These are phyloP conservation scores for Polymixis flavicincta DNA, from an alignment of 2,888 invertebrate species.

Conservation along the genomic window DNA sequence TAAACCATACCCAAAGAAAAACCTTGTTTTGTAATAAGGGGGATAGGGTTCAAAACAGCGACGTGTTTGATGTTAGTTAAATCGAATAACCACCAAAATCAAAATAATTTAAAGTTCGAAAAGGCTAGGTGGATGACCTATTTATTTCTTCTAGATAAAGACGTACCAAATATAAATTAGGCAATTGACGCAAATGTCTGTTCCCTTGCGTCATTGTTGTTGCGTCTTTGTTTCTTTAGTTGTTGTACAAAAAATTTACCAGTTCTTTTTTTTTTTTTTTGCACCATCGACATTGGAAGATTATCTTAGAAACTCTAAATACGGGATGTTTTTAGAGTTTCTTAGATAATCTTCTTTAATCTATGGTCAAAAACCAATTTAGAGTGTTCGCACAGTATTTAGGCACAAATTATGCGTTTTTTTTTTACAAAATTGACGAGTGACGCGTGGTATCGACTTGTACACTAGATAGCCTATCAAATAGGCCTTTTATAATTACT, in stretches of 20 bases:
- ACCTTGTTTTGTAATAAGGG: too few species aligned
- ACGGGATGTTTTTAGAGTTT: too few species aligned
- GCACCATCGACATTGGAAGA: not conserved
- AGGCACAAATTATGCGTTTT: too few species aligned
- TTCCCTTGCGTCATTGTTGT: not conserved
- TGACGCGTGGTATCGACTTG: not conserved
- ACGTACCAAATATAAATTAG: not conserved
- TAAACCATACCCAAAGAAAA: too few species aligned
- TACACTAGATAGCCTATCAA: not conserved
- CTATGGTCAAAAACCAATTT: not conserved
- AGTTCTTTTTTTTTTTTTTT: too few species aligned
- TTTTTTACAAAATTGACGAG: not conserved
- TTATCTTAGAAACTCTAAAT: not conserved
- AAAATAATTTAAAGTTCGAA: too few species aligned
- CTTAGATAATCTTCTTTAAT: too few species aligned
- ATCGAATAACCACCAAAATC: too few species aligned
- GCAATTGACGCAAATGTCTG: slow-evolving; percentile 21
- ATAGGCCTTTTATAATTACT: not conserved
- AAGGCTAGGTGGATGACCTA: too few species aligned
- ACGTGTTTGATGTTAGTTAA: too few species aligned
- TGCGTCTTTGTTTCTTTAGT: not conserved
- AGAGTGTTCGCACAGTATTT: not conserved
- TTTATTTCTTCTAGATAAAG: not conserved
- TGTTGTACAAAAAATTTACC: not conserved
- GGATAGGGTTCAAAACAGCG: too few species aligned